These are phyloP conservation scores for Amphipoea lucens DNA, from an alignment of 2,888 invertebrate genomes.

Conservation along the genomic window DNA sequence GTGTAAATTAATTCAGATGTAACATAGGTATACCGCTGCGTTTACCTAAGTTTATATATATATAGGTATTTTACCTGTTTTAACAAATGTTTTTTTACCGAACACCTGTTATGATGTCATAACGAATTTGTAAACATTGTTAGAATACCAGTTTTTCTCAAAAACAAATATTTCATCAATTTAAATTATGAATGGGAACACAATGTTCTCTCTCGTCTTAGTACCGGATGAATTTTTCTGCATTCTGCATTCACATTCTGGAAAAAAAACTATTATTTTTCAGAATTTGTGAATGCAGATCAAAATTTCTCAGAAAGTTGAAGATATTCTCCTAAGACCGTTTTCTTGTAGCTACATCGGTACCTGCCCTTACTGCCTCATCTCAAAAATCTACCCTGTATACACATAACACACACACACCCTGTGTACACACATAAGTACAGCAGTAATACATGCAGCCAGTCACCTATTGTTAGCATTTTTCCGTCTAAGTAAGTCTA, in stretches of 20 bases:
- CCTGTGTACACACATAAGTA: not conserved
- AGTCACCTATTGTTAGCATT: not conserved
- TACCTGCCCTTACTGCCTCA: not conserved
- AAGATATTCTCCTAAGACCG: not conserved
- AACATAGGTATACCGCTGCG: slow-evolving; percentile 27
- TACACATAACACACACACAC: not conserved
- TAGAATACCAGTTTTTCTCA: slow-evolving; percentile 32
- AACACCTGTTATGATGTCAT: slow-evolving; percentile 38
- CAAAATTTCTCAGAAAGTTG: not conserved
- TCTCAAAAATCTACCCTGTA: not conserved
- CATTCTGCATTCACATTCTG: not conserved
- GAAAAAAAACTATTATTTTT: not conserved
- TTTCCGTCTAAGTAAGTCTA: not conserved
- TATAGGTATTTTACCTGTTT: slow-evolving; percentile 14
- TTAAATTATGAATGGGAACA: slow-evolving; percentile 12
- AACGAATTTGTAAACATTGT: slow-evolving; percentile 34
- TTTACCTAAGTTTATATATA: slow-evolving; percentile 5
- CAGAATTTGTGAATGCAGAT: not conserved
- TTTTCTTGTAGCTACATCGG: not conserved
- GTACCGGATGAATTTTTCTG: not conserved
- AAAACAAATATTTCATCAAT: slow-evolving; percentile 17
- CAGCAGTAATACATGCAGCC: not conserved
- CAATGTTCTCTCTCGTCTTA: not conserved
- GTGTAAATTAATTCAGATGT: slow-evolving; percentile 23
- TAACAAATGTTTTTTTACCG: not conserved